Base-by-base conservation (phyloP, 2,888 invertebrate genomes). In the Gari tellinella region DNA sequence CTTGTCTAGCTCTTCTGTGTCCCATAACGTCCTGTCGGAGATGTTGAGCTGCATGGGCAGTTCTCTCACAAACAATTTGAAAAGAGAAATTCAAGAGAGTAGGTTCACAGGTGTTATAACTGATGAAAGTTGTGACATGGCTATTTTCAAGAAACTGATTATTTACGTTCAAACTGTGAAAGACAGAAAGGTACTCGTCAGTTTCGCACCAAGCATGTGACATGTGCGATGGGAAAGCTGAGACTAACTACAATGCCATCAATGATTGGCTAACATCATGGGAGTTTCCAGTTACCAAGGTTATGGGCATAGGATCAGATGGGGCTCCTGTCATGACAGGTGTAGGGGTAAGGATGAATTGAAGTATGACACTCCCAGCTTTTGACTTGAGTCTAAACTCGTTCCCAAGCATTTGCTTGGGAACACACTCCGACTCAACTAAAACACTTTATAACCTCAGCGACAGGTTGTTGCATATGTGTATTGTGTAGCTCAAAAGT, bases 251-350 rank as follows among this genome's bases (percentile, higher is more conserved):
- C 23, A 49, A 23, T 49, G 49, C 56, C 23, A 26, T 57, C 3
- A 41, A 12, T 14, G 23, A 31, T 15, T 52, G 52, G 52, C 15
- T 31, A 19, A 31, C 15, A 14, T 57, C 57, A 21, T 57, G 41
- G 45, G 45, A 41, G 26, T 45, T 57, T 56, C 45, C 26, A 31
- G 45, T 3, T 14, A 25, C 26, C 23, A 57, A 57, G n/a, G 46
- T 57, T 21, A 57, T 43, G 25, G 46, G 45, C n/a, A n/a, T 46
- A 41, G 57, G 45, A 8, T 26, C 45, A 57, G 57, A 57, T 46
- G 57, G 57, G n/a, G 46, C 57, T 31, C 17, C 57, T 17, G 57
- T 57, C 10, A 57, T 57, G 46, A 57, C 46, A n/a, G 57, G 25
- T 19, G 55, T 46, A 45, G 46, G 57, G 2, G 43, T 43, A 57